These are phyloP conservation scores for Sisyra terminalis DNA, from an alignment of 2,888 invertebrate genomes.

Conservation along the genomic window DNA sequence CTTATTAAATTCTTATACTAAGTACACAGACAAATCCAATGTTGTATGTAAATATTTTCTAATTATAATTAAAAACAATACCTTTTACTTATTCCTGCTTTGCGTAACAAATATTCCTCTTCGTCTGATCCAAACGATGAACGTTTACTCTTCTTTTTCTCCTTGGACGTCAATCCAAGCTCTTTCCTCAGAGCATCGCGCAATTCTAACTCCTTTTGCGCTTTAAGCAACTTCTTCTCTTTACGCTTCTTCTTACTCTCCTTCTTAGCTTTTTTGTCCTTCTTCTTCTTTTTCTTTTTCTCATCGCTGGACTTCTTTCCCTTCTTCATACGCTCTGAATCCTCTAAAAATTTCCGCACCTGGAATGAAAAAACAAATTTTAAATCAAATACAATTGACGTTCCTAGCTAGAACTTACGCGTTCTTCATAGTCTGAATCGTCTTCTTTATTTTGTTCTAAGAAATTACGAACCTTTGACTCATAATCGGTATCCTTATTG, in stretches of 20 bases:
- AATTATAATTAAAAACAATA: constrained; percentile 11
- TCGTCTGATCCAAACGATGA: constrained; percentile 27
- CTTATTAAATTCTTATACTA: neutral
- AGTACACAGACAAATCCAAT: neutral
- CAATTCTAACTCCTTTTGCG: constrained; percentile 44
- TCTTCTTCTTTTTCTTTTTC: constrained; percentile 39
- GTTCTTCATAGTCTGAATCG: constrained; percentile 73
- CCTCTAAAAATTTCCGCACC: constrained; percentile 72
- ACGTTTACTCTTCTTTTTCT: constrained; percentile 19
- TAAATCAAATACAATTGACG: too few relatives aligned
- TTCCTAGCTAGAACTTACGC: constrained; percentile 17
- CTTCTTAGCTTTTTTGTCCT: constrained; percentile 44
- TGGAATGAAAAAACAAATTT: constrained; percentile 13
- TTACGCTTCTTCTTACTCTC: constrained; percentile 58
- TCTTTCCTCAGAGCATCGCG: constrained; percentile 49
- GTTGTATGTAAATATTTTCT: neutral
- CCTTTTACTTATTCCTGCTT: constrained; percentile 26
- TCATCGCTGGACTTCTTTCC: constrained; percentile 47
- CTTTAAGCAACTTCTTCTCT: constrained; percentile 53
- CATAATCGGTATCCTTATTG: constrained; percentile 42
- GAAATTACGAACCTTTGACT: constrained; percentile 53
- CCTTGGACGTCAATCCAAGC: constrained; percentile 22
- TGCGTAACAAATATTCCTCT: constrained; percentile 29
- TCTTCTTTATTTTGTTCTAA: constrained; percentile 59
- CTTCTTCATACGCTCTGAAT: constrained; percentile 63